These are phyloP conservation scores for Pterocles orientalis DNA, from an alignment of 2,113 vertebrate species.

Conservation along the genomic window DNA sequence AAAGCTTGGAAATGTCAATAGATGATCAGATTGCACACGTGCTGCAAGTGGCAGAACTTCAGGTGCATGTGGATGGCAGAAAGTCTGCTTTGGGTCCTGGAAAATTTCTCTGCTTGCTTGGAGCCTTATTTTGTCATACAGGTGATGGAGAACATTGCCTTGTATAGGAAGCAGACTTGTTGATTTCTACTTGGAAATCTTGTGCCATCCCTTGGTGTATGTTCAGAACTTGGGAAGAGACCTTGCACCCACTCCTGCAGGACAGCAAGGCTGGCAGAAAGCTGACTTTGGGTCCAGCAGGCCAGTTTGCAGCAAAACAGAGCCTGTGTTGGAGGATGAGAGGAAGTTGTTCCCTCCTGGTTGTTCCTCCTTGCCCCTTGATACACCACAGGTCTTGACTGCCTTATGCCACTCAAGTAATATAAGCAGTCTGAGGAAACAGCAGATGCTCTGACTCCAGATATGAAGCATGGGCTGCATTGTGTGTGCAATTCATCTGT, in stretches of 20 bases:
- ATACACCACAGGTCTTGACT: no score
- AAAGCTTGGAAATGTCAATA: not conserved
- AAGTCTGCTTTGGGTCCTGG: not conserved
- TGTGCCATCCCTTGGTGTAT: not conserved
- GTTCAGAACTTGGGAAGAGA: not conserved
- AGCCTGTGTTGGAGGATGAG: not conserved
- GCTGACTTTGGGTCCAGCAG: not conserved
- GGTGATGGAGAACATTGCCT: not conserved
- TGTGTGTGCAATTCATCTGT: not conserved
- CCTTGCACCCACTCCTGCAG: not conserved
- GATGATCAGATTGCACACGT: not conserved
- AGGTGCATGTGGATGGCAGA: not conserved
- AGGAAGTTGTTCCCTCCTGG: not conserved
- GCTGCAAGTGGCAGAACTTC: not conserved
- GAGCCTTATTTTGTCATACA: not conserved
- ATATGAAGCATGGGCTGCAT: not conserved
- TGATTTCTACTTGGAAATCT: not conserved
- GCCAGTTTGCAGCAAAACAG: not conserved
- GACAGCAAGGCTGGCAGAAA: not conserved
- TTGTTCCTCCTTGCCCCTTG: not conserved
- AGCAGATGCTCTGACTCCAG: not conserved
- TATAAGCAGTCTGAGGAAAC: not conserved
- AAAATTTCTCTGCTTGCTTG: not conserved
- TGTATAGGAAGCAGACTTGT: not conserved
- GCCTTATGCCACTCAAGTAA: rapidly evolving